These are phyloP conservation scores for Sebastes cheni DNA, from an alignment of 2,797 vertebrate species.

Conservation along the genomic window DNA sequence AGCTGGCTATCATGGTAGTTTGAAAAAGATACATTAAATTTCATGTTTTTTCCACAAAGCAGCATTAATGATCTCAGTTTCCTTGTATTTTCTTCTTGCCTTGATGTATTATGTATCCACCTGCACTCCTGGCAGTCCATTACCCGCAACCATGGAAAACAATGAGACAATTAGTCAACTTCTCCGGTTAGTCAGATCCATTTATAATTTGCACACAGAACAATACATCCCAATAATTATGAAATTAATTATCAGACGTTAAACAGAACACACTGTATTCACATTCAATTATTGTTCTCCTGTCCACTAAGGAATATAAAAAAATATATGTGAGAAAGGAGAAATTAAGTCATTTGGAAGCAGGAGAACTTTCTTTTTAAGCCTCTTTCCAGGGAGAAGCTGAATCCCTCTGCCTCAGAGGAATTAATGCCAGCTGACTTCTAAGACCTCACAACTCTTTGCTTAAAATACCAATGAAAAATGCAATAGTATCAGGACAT, in stretches of 20 bases:
- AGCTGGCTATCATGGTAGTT: not conserved
- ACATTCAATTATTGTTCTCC: conserved; percentile 38
- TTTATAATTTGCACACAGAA: conserved; percentile 4
- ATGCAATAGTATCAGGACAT: conserved; percentile 70
- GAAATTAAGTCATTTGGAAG: conserved; percentile 52
- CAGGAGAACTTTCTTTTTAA: conserved; percentile 69
- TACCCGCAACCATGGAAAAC: conserved; percentile 23
- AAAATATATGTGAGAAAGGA: conserved; percentile 29
- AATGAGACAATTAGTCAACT: conserved; percentile 43
- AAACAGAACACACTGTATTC: conserved; percentile 9
- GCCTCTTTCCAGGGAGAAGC: conserved; percentile 71
- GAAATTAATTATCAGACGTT: conserved; percentile 6
- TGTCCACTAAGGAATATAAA: conserved; percentile 35
- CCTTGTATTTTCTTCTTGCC: conserved; percentile 42
- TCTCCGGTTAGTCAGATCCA: conserved; percentile 18
- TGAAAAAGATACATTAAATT: conserved; percentile 33
- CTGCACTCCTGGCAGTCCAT: conserved; percentile 24
- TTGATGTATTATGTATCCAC: conserved; percentile 59
- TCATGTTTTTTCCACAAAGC: conserved; percentile 46
- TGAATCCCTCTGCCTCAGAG: conserved; percentile 68
- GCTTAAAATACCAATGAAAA: conserved; percentile 81
- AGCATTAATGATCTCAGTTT: conserved; percentile 29
- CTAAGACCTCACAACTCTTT: conserved; percentile 78
- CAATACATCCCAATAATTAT: not conserved
- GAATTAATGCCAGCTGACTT: conserved; percentile 82